Evolutionary conservation across 2,113 vertebrate species (phyloP).

Genomic region (Ailurus styani): DNA sequence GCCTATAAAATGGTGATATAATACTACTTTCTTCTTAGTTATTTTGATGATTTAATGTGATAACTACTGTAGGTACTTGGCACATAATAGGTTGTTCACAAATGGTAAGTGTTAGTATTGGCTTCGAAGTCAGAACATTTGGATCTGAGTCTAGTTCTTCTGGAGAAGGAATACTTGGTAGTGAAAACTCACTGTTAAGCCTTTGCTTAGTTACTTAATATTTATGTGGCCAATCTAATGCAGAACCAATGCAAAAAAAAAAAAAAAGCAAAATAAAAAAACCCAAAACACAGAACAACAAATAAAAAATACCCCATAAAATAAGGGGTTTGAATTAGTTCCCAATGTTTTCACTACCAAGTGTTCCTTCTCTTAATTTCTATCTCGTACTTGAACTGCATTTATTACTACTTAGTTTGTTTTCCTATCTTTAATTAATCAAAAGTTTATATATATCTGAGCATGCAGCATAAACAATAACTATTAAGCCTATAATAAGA

Average conservation of each 20-base stretch:
- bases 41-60: not conserved
- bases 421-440: slow-evolving; percentile 42
- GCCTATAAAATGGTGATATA: not conserved
- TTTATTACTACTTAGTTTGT: slow-evolving; percentile 52
- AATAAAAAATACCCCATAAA: not conserved
- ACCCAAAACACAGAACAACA: not conserved
- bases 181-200: not conserved
- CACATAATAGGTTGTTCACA: not conserved
- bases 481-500: not conserved
- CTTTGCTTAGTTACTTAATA: not conserved
- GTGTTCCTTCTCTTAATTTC: not conserved
- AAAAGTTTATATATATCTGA: not conserved
- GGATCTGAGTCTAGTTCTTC: not conserved
- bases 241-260: not conserved
- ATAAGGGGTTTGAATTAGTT: not conserved
- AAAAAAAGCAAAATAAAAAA: not conserved
- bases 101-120: not conserved
- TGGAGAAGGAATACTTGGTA: not conserved
- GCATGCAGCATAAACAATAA: not conserved
- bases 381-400: not conserved
- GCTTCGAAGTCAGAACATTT: not conserved
- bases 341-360: not conserved
- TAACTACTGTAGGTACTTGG: not conserved
- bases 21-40: not conserved
- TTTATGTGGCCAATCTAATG: not conserved